These are phyloP conservation scores for Cheilosia vernalis DNA, from an alignment of 2,888 invertebrate genomes.

Conservation along the genomic window DNA sequence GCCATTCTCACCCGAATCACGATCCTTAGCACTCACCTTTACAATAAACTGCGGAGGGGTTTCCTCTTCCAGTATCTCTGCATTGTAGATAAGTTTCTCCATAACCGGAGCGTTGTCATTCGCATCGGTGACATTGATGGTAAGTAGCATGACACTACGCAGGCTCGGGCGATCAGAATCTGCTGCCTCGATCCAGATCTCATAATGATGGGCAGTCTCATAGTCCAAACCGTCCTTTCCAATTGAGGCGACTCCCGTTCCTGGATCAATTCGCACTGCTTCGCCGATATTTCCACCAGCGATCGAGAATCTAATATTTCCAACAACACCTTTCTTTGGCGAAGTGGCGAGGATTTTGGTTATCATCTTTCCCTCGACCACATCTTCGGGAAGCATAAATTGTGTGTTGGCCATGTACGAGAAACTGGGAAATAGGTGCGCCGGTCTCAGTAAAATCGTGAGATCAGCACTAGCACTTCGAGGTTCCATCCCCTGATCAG, in stretches of 20 bases:
- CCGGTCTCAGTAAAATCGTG: conserved; percentile 90
- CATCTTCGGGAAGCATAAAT: conserved; percentile 92
- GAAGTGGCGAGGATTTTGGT: conserved; percentile 91
- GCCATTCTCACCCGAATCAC: conserved; percentile 94
- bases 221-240: conserved; percentile 92
- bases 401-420: conserved; percentile 88
- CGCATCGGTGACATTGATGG: conserved; percentile 95
- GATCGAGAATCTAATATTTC: conserved; percentile 90
- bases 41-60: conserved; percentile 90
- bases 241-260: conserved; percentile 91
- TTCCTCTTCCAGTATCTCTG: conserved; percentile 94
- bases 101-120: conserved; percentile 96
- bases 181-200: conserved; percentile 95
- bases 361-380: conserved; percentile 89
- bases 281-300: conserved; percentile 97
- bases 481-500: conserved; percentile 90
- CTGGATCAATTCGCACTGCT: conserved; percentile 91
- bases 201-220: conserved; percentile 92
- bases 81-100: conserved; percentile 91
- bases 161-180: conserved; percentile 93
- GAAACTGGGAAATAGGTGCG: conserved; percentile 92
- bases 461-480: conserved; percentile 90
- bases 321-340: conserved; percentile 89
- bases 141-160: conserved; percentile 90
- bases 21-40: conserved; percentile 91